phyloP scores from a whole-genome alignment of 2,888 invertebrate species.

The Xanthorhoe designata region DNA sequence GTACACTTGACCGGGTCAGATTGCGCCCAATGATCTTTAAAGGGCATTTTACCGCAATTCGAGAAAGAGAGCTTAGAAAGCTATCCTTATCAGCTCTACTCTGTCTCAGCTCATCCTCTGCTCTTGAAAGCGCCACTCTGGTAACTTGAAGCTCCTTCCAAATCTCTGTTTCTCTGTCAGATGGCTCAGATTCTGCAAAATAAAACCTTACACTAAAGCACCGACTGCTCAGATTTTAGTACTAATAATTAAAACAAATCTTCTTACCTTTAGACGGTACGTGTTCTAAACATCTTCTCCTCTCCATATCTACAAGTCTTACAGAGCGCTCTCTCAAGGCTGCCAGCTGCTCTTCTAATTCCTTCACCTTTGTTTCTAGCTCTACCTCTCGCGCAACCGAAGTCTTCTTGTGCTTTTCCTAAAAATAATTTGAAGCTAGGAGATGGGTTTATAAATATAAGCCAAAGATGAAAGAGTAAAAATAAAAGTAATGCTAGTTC shows the following conservation, averaged over 20 bases:
- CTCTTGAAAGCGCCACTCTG: conserved; percentile 61
- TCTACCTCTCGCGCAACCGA: conserved; percentile 56
- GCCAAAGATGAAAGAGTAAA: not conserved
- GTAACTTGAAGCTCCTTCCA: conserved; percentile 80
- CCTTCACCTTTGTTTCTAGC: conserved; percentile 61
- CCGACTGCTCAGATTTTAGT: not conserved
- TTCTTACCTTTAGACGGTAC: conserved; percentile 69
- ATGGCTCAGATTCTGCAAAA: conserved; percentile 67
- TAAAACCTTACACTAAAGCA: not conserved
- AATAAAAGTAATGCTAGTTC: conserved; percentile 2
- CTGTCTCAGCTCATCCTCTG: conserved; percentile 72
- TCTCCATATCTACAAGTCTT: conserved; percentile 67
- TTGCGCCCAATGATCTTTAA: no score
- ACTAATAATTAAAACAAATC: not conserved
- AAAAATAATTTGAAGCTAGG: conserved; percentile 17
- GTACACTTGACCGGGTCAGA: no score
- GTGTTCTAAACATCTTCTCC: conserved; percentile 66
- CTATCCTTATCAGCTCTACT: conserved; percentile 80
- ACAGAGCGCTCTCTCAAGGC: conserved; percentile 64
- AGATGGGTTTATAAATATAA: not conserved
- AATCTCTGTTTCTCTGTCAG: conserved; percentile 78
- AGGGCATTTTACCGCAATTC: conserved; percentile 77
- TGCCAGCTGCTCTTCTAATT: conserved; percentile 61
- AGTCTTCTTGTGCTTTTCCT: conserved; percentile 61
- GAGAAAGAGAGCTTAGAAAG: conserved; percentile 76